phyloP scores from a whole-genome alignment of 2,888 invertebrate genomes.

The Cacoxenus indagator region DNA sequence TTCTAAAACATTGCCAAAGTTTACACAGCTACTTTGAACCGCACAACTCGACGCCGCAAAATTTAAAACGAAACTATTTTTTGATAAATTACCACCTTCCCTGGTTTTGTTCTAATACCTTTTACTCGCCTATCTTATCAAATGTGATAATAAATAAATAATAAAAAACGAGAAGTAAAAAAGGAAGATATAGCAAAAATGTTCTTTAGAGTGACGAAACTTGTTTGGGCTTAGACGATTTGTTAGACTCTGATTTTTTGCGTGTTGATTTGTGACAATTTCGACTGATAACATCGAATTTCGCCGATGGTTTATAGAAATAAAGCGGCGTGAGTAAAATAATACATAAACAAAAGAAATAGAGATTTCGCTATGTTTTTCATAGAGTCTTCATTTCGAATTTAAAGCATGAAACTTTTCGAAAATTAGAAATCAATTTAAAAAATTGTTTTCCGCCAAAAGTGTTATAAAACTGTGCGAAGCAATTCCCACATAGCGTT shows the following conservation, averaged over 20 bases:
- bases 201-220: conserved; percentile 17
- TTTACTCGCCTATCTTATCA: conserved; percentile 43
- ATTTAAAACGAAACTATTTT: conserved; percentile 47
- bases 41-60: conserved; percentile 41
- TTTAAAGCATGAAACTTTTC: too few species aligned
- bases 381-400: too few species aligned
- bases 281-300: too few species aligned
- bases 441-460: too few species aligned
- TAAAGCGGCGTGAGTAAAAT: too few species aligned
- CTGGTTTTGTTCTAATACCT: conserved; percentile 13
- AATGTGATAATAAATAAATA: conserved; percentile 33
- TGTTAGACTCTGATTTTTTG: conserved; percentile 40
- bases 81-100: conserved; percentile 21
- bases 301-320: too few species aligned
- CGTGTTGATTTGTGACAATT: too few species aligned
- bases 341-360: too few species aligned
- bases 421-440: too few species aligned
- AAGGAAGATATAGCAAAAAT: background rate
- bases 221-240: background rate
- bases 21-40: background rate
- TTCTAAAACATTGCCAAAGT: background rate
- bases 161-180: conserved; percentile 26
- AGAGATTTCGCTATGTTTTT: too few species aligned
- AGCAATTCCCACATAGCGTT: too few species aligned
- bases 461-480: too few species aligned